Conservation (phyloP, 2,113 vertebrate genomes). For the Trinectes maculatus region DNA sequence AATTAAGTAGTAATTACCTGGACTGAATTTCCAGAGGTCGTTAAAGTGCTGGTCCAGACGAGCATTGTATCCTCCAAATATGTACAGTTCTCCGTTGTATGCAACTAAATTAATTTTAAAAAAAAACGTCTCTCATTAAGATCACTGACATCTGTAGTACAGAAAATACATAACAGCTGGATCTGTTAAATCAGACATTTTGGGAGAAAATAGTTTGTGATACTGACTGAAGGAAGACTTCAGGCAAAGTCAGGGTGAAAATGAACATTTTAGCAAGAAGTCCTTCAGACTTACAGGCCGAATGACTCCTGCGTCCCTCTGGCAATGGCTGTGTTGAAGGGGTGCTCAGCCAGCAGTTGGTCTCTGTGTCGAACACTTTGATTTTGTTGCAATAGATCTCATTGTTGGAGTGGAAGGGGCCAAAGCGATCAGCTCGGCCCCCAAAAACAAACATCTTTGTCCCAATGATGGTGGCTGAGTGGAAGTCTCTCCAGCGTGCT, state of each 20-base stretch:
- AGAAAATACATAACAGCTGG: neutral
- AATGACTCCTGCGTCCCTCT: slow-evolving; percentile 95
- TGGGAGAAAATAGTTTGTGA: neutral
- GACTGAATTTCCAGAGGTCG: slow-evolving; percentile 98
- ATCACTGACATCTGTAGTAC: slow-evolving; percentile 13
- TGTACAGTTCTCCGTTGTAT: slow-evolving; percentile 94
- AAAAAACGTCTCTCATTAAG: neutral
- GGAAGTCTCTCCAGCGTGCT: slow-evolving; percentile 97
- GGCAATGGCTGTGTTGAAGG: slow-evolving; percentile 86
- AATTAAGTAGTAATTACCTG: slow-evolving; percentile 83
- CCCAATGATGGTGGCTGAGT: slow-evolving; percentile 96
- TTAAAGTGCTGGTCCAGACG: slow-evolving; percentile 96
- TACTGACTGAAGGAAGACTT: neutral
- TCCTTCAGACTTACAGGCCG: slow-evolving; percentile 88
- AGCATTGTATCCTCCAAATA: slow-evolving; percentile 98
- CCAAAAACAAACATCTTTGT: slow-evolving; percentile 97
- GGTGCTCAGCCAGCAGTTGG: slow-evolving; percentile 91
- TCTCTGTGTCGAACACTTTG: slow-evolving; percentile 94
- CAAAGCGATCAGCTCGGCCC: slow-evolving; percentile 94
- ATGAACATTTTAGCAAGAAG: too few species aligned
- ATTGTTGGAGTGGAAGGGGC: slow-evolving; percentile 97
- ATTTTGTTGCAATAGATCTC: slow-evolving; percentile 99
- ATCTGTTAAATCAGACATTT: slow-evolving; percentile 8
- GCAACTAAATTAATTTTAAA: slow-evolving; percentile 81
- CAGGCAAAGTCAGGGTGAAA: neutral